Percentiles rank a stretch among this genome's conserved stretches.
phyloP scores from a whole-genome alignment of 2,113 vertebrate genomes.

The Chamaetylas fuelleborni region DNA sequence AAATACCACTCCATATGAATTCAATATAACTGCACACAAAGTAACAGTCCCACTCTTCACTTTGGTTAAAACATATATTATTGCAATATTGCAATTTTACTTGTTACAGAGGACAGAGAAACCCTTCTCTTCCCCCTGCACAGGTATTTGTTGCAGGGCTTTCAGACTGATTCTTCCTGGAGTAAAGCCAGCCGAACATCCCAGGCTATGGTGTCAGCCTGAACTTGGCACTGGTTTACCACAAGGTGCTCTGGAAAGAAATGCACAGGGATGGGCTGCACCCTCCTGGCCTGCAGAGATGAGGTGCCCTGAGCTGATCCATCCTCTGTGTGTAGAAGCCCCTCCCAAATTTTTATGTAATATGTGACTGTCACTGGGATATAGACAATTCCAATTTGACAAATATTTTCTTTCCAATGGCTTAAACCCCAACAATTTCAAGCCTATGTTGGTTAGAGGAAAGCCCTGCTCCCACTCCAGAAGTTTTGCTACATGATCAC shows the following conservation, averaged over 20 bases:
- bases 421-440: not conserved
- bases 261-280: rapidly evolving
- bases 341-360: not conserved
- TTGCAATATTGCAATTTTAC: not conserved
- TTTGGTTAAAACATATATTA: not conserved
- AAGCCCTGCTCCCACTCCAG: not conserved
- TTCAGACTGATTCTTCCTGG: not conserved
- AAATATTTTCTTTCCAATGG: not conserved
- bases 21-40: not conserved
- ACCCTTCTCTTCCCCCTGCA: not conserved
- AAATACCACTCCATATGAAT: not conserved
- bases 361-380: not conserved
- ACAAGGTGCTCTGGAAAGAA: too few species aligned
- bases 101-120: not conserved
- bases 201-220: rapidly evolving
- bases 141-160: not conserved
- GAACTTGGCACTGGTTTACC: rapidly evolving
- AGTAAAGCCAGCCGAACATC: not conserved
- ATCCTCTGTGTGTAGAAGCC: rapidly evolving
- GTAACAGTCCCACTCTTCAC: not conserved
- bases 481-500: not conserved
- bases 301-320: not conserved
- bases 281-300: not conserved
- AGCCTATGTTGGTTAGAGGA: not conserved
- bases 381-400: not conserved